Conservation (phyloP, 92 coral and sea anemone species). For the Actinostola sp. region DNA sequence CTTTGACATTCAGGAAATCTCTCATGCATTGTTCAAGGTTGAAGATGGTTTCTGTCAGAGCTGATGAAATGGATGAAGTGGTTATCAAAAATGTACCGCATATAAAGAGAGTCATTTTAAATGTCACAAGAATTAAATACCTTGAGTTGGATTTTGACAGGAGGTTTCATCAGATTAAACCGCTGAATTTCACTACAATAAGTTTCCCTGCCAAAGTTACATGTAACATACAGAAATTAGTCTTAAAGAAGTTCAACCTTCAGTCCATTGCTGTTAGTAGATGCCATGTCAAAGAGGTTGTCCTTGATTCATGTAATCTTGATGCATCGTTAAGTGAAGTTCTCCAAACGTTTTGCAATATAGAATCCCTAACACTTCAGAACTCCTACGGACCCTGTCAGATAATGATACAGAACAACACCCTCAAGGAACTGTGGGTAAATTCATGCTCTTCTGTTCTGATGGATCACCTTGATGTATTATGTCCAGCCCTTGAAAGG, state of each 20-base stretch:
- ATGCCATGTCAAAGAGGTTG: slow-evolving; percentile 55
- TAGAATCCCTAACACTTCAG: slow-evolving; percentile 54
- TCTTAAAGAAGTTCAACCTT: slow-evolving; percentile 68
- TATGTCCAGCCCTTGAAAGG: slow-evolving; percentile 69
- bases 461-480: slow-evolving; percentile 70
- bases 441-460: slow-evolving; percentile 65
- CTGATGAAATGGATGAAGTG: slow-evolving; percentile 36
- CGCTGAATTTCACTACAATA: slow-evolving; percentile 63
- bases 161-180: slow-evolving; percentile 69
- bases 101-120: slow-evolving; percentile 55
- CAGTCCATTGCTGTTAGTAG: slow-evolving; percentile 46
- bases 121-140: slow-evolving; percentile 34
- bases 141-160: slow-evolving; percentile 80
- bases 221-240: slow-evolving; percentile 32
- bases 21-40: slow-evolving; percentile 60
- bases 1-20: slow-evolving; percentile 59
- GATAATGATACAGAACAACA: slow-evolving; percentile 55
- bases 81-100: slow-evolving; percentile 65
- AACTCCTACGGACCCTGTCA: slow-evolving; percentile 87
- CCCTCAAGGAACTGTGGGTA: slow-evolving; percentile 56
- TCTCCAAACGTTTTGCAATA: slow-evolving; percentile 41
- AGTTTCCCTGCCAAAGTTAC: slow-evolving; percentile 33
- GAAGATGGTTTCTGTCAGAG: slow-evolving; percentile 53
- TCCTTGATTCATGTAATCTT: slow-evolving; percentile 75
- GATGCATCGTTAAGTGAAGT: slow-evolving; percentile 53